Evolutionary conservation across 1,140 invertebrate genomes (phyloP), one percentile per base, ranked within the genome.

Genomic region (Glomeris maerens): DNA sequence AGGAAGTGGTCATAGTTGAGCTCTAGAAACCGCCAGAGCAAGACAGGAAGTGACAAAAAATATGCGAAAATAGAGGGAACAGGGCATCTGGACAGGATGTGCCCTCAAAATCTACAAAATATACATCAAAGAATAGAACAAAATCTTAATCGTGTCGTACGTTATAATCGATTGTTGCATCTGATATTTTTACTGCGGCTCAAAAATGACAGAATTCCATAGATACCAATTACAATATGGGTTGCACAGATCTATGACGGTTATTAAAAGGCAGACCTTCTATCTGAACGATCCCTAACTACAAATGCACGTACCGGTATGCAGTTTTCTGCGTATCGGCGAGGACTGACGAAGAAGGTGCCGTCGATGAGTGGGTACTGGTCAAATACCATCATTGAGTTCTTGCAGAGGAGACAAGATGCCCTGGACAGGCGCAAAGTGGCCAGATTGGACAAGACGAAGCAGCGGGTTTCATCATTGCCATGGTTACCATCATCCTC

Each of bases 401-500:
- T 78, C 55, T 85, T 80, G 71, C 93, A 98, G 45, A 96, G 72
- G 7, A 94, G 83, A 65, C 90, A 94, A 2, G 79, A 76, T 2
- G 90, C 83, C 56, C 79, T 75, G 40, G 81, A 82, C 68, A 82
- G 82, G 56, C 88, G 82, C 52, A 84, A 77, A 21, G 83, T 83
- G 53, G 85, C 85, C 61, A 94, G 68, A 14, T 84, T 91, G 25
- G 87, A 89, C 60, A 94, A 70, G 58, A 94, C 87, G 72, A 93
- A 92, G 64, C 84, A 84, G 59, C 89, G 76, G 21, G 89, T 96
- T 59, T 97, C 93, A 64, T 97, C 93, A 69, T 95, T 96, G 56
- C 92, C 91, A 65, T 93, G 88, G 66, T 90, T 90, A 42, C 88
- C 87, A 62, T 96, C 92, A 65, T 97, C 93, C 69, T 97, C 92